Base-by-base conservation (phyloP, 30 jellyfish, hydroid and myxozoan species). In the Clytia hemisphaerica region DNA sequence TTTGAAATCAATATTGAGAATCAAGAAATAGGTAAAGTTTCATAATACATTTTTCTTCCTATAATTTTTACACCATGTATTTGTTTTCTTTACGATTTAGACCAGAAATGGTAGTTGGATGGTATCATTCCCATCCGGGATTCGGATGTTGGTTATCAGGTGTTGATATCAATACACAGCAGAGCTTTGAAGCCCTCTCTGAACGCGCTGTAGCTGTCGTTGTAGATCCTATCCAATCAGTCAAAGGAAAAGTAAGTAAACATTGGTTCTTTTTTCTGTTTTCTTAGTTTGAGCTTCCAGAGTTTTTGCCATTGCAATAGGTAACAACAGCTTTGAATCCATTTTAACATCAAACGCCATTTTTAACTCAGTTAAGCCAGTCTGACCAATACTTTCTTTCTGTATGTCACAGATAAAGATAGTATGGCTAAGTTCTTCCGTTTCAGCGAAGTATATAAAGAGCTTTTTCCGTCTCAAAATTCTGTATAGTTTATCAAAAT, bases 51-150 rank as follows among this genome's bases (percentile, higher is more conserved):
- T 22, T 9, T 53, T 53, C 14, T 53, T n/a, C 19, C 19, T 9
- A 53, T 10, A 53, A 53, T 16, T 53, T 12, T 12, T 58, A 24
- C 28, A 14, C n/a, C n/a, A n/a, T 27, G 30, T 14, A 9, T 31
- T 63, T 37, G 24, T 29, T 47, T 19, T 37, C 15, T 5, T 71
- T 73, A 25, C 30, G 26, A 32, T 66, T 3, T 44, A 89, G 98
- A 70, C 98, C 99, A 15, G 99, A 92, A 38, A 83, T 83, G 96
- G 99, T 92, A 4, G 99, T 92, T 40, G 99, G 99, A 19, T 92
- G 99, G 99, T 92, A 92, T 67, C 99, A 92, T 70, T 92, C 99
- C 22, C 99, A 92, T 79, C 99, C 99, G 3, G 99, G 99, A 12
- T 92, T 92, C 50, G 99, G 99, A 22, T 92, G 99, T 67, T 92